Base-by-base conservation (phyloP, 2,888 invertebrate genomes). In the Chymomyza fuscimana region DNA sequence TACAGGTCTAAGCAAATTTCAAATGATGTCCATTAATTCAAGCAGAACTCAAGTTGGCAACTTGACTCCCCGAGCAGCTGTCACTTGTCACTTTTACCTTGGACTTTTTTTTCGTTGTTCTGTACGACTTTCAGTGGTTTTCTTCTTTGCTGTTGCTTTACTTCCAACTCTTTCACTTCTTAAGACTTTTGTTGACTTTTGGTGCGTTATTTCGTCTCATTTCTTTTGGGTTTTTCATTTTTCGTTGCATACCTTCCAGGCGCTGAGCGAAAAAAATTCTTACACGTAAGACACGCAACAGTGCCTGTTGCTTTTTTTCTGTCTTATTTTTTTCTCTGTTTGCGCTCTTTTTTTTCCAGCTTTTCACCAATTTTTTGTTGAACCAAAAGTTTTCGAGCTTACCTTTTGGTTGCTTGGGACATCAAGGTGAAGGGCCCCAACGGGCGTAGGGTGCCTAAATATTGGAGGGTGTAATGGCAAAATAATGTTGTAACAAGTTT, bases 201-300 rank as follows among this genome's bases (percentile, higher is more conserved):
- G 32, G 15, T 32, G 60, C 40, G 40, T 46, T 46, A 46, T 46
- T 46, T 32, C 60, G 4, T 60, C 32, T 12, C 32, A 36, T 60
- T 60, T 32, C 15, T 15, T 25, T 51, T 6, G 51, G 50, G 51
- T 63, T 51, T 63, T 63, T n/a, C 22, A 46, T 63, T 63, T 52
- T 58, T 58, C 58, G 50, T 59, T 54, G 40, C 59, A 58, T 59
- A 65, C 22, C 50, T 65, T 22, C 50, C 58, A 65, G 59, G 46
- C 50, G 46, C 32, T 58, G 59, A 59, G 50, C 59, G 58, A 46
- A 59, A 59, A 59, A 59, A 59, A 59, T 59, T 59, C 22, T 59
- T 59, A 32, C 59, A 59, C 25, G 15, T 22, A 29, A 59, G 29
- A 29, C 59, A 59, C 29, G 15, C 59, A 59, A n/a, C 59, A 32